Evolutionary conservation across 2,113 vertebrate genomes (phyloP).

Genomic region (Theropithecus gelada): DNA sequence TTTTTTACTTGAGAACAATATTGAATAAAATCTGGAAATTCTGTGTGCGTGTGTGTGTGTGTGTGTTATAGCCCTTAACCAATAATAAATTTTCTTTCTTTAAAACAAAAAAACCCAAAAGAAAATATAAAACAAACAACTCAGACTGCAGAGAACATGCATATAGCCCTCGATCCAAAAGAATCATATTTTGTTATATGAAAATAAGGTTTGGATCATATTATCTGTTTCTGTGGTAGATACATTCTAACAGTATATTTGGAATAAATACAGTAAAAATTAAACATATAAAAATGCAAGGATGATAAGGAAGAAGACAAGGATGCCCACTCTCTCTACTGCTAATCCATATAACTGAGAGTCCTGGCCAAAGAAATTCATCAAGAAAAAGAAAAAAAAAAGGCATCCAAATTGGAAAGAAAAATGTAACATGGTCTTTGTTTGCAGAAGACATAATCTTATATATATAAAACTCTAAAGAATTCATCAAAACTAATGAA

Average conservation of each 20-base stretch:
- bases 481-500: neutral
- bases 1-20: neutral
- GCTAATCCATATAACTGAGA: neutral
- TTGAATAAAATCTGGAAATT: neutral
- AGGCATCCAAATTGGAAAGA: neutral
- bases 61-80: neutral
- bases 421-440: neutral
- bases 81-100: neutral
- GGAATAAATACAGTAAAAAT: neutral
- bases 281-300: neutral
- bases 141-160: neutral
- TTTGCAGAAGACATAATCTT: neutral
- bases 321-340: neutral
- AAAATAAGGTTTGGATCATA: neutral
- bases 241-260: neutral
- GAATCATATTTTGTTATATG: neutral
- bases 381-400: neutral
- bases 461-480: neutral
- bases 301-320: neutral
- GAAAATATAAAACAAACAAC: neutral
- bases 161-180: neutral
- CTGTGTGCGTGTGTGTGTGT: neutral
- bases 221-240: neutral
- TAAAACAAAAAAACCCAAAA: neutral
- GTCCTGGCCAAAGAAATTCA: neutral